These are phyloP conservation scores for Labrus mixtus DNA, from an alignment of 2,113 vertebrate genomes.

Conservation along the genomic window DNA sequence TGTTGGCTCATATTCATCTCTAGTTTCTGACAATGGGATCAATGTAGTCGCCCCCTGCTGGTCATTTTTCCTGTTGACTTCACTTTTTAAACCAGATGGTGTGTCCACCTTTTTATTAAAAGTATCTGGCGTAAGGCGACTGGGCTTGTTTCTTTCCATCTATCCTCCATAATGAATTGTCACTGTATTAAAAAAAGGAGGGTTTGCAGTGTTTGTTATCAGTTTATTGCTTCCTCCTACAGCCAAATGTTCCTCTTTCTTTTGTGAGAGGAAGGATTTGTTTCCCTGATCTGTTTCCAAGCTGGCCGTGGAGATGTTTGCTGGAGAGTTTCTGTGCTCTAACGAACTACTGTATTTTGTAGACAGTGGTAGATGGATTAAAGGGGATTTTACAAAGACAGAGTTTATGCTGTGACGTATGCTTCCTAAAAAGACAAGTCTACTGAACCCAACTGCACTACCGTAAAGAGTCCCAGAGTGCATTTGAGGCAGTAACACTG, in stretches of 20 bases:
- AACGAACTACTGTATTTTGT: constrained; percentile 13
- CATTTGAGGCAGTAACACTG: constrained; percentile 5
- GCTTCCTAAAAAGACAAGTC: constrained; percentile 7
- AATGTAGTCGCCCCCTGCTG: too few relatives aligned
- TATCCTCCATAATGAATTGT: constrained; percentile 29
- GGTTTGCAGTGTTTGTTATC: constrained; percentile 14
- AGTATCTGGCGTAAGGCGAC: background rate
- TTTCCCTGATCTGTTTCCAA: constrained; percentile 20
- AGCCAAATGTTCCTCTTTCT: constrained; percentile 25
- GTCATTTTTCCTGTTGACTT: background rate
- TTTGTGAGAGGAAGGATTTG: constrained; percentile 19
- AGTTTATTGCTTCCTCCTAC: constrained; percentile 10
- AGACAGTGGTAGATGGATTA: constrained; percentile 18
- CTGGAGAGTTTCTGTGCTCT: constrained; percentile 1
- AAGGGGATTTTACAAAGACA: constrained; percentile 11
- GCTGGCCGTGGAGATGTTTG: constrained; percentile 23
- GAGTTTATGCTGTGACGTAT: background rate
- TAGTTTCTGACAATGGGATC: too few relatives aligned
- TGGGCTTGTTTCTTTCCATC: background rate
- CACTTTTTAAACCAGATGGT: too few relatives aligned
- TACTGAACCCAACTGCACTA: background rate
- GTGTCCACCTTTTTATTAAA: background rate
- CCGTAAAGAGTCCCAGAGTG: background rate
- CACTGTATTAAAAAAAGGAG: background rate
- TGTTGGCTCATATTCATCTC: too few relatives aligned